Base-by-base conservation (phyloP, 2,888 invertebrate species). In the Pomacea canaliculata region DNA sequence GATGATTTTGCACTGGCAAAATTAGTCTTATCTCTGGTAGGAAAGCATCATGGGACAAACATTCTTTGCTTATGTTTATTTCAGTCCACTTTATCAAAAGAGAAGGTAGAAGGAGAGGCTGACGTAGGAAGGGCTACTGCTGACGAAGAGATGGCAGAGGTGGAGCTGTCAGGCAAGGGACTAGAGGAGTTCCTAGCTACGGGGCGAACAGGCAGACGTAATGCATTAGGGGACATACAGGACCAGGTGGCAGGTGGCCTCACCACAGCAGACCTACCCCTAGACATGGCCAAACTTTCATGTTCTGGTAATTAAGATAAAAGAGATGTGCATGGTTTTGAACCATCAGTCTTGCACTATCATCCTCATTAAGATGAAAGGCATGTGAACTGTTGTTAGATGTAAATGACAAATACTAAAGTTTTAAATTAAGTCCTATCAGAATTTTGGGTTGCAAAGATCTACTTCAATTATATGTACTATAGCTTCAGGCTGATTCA, bases 161-260 rank as follows among this genome's bases (percentile, higher is more conserved):
- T 13, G 68, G 3, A 68, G 19, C 62, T 56, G 9, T 46, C 80
- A n/a, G 81, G 63, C 10, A 71, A 76, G 37, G 79, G 78, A 9
- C 76, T 94, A 73, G 93, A 94, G 89, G 95, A 96, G 90, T 97
- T 97, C 91, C 93, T 95, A 79, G 94, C 94, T 85, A 95, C 96
- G 1, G 96, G 96, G 7, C 93, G 97, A 81, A 96, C 96, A 59
- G 97, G 97, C 27, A 93, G 97, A 75, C 92, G 97, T 83, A 97
- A 97, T 92, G 97, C 97, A 70, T 92, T 97, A 92, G 95, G 96
- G 1, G 95, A 96, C 90, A 96, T 96, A 84, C 92, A 94, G 85
- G 94, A 95, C 73, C 94, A 94, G 86, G 94, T 94, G 85, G 94
- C 94, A 59, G 83, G 84, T 4, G 93, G 94, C 83, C 93, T 94